Base-by-base conservation (phyloP, 1,140 invertebrate species). In the Orussus abietinus region DNA sequence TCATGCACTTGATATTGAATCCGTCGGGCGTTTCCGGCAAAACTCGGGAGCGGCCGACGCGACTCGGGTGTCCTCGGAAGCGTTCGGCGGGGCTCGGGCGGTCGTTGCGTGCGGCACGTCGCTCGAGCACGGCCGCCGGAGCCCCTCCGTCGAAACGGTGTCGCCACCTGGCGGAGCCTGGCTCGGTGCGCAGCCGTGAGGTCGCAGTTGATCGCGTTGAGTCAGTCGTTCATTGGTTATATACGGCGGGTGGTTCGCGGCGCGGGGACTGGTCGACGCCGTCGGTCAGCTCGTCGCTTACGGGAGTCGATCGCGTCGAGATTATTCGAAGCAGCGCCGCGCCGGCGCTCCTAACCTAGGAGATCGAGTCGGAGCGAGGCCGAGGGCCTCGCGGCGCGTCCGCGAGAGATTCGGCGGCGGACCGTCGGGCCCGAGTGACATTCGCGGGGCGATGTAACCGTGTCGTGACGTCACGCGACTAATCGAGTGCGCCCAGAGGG, bases 401-500 rank as follows among this genome's bases (percentile, higher is more conserved):
- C 37, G 39, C 33, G 45, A 38, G 20, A 14, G 31, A 31, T 36
- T 51, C 42, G 44, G 38, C 39, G 38, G 45, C 40, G 33, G 44
- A 38, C 53, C 46, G 40, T 42, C 44, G 52, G 50, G 47, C 46
- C 38, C 3, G 51, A 57, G 57, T 64, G 61, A 66, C 64, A 64
- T 66, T 70, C 54, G 52, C 64, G 45, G 36, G 58, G 62, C 59
- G 58, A 67, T 69, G 62, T 70, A 70, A 70, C 64, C 62, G 64
- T 63, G 53, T 57, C 51, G 61, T 70, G 67, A 69, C 67, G 67
- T 70, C 66, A 71, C 62, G 57, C 58, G 52, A 62, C 62, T 71
- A 71, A 69, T 68, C 66, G 64, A 64, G 64, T 67, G 61, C 59
- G 57, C 56, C 62, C 56, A 56, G 48, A 38, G 51, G 41, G 47